These are phyloP conservation scores for Steinernema scapterisci DNA, from an alignment of 2,888 invertebrate species.

Conservation along the genomic window DNA sequence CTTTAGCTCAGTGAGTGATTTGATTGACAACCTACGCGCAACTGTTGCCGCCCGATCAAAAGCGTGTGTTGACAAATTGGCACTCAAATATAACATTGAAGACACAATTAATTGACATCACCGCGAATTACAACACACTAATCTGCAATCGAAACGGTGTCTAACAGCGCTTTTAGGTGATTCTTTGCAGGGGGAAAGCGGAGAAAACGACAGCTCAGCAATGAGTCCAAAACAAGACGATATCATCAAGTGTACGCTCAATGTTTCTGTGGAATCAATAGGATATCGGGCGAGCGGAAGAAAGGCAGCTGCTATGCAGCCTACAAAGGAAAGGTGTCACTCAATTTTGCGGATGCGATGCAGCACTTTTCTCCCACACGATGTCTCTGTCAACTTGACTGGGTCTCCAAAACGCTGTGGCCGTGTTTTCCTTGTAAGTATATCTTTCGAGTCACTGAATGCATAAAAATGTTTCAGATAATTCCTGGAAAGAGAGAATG, in stretches of 20 bases:
- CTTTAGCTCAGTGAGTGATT: not conserved
- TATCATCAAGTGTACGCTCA: slow-evolving; percentile 62
- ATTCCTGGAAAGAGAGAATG: slow-evolving; percentile 65
- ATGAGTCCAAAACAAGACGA: slow-evolving; percentile 40
- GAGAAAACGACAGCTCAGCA: slow-evolving; percentile 16
- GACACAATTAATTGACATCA: slow-evolving; percentile 27
- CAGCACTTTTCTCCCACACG: slow-evolving; percentile 54
- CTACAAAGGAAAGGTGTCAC: slow-evolving; percentile 45
- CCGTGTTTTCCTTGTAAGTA: slow-evolving; percentile 66
- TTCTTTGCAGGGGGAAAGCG: not conserved
- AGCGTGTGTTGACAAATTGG: slow-evolving; percentile 31
- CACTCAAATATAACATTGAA: slow-evolving; percentile 27
- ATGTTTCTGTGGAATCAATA: slow-evolving; percentile 64
- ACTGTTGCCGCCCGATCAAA: slow-evolving; percentile 33
- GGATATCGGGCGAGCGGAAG: slow-evolving; percentile 57
- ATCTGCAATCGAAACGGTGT: not conserved
- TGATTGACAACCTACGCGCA: slow-evolving; percentile 14
- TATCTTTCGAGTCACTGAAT: not conserved
- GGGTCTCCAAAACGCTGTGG: slow-evolving; percentile 61
- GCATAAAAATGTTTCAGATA: slow-evolving; percentile 49
- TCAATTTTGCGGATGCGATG: slow-evolving; percentile 39
- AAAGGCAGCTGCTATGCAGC: slow-evolving; percentile 62
- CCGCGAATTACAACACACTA: slow-evolving; percentile 21
- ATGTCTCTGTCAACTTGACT: slow-evolving; percentile 65
- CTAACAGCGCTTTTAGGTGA: not conserved